These are phyloP conservation scores for Belonocnema kinseyi DNA, from an alignment of 1,140 invertebrate species.

Conservation along the genomic window DNA sequence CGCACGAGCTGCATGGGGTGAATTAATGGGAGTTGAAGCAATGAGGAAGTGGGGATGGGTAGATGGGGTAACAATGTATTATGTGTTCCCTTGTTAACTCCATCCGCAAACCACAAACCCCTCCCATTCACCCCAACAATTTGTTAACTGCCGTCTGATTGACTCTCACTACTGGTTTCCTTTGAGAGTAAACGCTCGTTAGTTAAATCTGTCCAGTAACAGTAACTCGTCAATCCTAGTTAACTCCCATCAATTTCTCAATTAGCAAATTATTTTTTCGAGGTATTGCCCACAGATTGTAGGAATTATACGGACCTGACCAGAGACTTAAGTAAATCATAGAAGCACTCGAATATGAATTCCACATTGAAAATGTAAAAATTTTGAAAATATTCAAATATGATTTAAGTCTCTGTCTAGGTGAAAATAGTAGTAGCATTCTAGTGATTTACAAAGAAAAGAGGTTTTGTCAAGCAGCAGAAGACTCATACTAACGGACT, in stretches of 20 bases:
- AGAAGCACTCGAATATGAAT: too few relatives aligned
- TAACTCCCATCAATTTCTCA: neutral
- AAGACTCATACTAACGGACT: too few relatives aligned
- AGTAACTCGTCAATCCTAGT: conserved; percentile 40
- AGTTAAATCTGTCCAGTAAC: conserved; percentile 41
- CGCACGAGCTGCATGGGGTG: conserved; percentile 45
- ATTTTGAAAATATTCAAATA: too few relatives aligned
- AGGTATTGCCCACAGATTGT: neutral
- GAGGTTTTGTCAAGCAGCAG: too few relatives aligned
- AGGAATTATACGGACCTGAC: too few relatives aligned
- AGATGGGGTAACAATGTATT: conserved; percentile 74
- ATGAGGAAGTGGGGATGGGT: conserved; percentile 49
- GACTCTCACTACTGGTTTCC: conserved; percentile 59
- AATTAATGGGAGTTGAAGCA: conserved; percentile 58
- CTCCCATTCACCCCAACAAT: conserved; percentile 65
- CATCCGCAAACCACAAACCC: conserved; percentile 66
- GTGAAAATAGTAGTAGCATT: too few relatives aligned
- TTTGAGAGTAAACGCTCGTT: conserved; percentile 55
- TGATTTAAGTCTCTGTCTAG: too few relatives aligned
- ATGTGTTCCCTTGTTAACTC: conserved; percentile 62
- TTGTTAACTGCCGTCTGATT: conserved; percentile 72
- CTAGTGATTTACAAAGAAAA: too few relatives aligned
- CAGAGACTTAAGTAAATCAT: too few relatives aligned
- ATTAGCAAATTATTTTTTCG: neutral
- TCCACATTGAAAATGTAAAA: too few relatives aligned